Base-by-base conservation (phyloP, 1,140 invertebrate species). In the Brachionus angularis region DNA sequence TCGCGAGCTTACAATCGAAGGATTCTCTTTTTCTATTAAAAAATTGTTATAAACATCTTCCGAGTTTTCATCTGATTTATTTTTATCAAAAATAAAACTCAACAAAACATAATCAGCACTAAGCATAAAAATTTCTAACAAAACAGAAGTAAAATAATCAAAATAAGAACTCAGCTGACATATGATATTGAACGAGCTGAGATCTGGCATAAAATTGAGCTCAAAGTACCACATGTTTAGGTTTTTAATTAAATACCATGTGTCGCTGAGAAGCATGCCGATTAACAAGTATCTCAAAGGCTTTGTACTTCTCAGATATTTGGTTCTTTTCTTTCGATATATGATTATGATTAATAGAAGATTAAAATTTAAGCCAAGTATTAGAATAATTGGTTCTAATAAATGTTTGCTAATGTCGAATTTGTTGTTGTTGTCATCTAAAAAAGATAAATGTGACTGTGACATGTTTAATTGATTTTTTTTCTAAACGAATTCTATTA, bases 141-240 rank as follows among this genome's bases (percentile, higher is more conserved):
- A 14, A 39, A 58, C 39, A 39, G 53, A 34, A 12, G 39, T 12
- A 36, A 58, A 58, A 58, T 58, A 58, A 39, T 58, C 39, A 12
- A 58, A 14, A 58, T 58, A 58, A 4, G 53, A 58, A 14, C 36
- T 58, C 23, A 58, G 39, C 39, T 58, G 53, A 23, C 53, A 58
- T 8, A 58, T 8, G n/a, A 58, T 39, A 39, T 58, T 39, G 12
- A 58, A 12, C 14, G 53, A 23, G n/a, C 18, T 58, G 8, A 58
- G n/a, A 39, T n/a, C 33, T 58, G 1, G 16, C 12, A 14, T 39
- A 36, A 29, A n/a, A 21, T 34, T 58, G 53, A 39, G n/a, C n/a
- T n/a, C n/a, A 39, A 58, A 58, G 25, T 39, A 36, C 53, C 53
- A 58, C 8, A 58, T 18, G n/a, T 58, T 58, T 21, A 58, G 39